Base-by-base conservation (phyloP, 2,797 vertebrate species). In the Enteromius fasciolatus region DNA sequence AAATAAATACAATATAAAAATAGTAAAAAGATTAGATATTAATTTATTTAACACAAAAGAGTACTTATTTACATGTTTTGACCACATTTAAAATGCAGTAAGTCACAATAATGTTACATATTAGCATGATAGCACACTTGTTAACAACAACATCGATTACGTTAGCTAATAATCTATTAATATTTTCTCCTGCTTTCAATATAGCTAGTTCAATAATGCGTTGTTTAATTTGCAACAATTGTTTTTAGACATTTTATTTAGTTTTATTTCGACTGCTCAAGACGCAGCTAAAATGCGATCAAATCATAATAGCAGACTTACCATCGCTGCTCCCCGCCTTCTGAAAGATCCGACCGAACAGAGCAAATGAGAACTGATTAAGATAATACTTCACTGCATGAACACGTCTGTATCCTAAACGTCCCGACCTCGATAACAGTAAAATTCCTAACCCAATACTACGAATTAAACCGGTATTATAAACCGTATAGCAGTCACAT, bases 291-390 rank as follows among this genome's bases (percentile, higher is more conserved):
- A 63, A 11, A 36, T 63, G 66, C 75, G 70, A 77, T 12, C 31
- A 61, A 14, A 48, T 77, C 14, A 77, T 77, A 70, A 61, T 33
- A 59, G 52, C 39, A 69, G 14, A 63, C 81, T 61, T 77, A 78
- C 74, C 81, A 83, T 83, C 7, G 14, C 73, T 33, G 61, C 20
- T 74, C 41, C n/a, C 57, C 59, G 70, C 59, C 72, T 64, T 50
- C 59, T 17, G 52, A 3, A 81, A 25, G 69, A 52, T 48, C 59
- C 15, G 68, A 64, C 54, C 70, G 28, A 75, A 67, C 70, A 15
- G 33, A 31, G 8, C 9, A 1, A 66, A 52, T 5, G 4, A 52
- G 1, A 7, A 31, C 8, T 6, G 41, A n/a, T 2, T 31, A 3
- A 17, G 2, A 41, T 17, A 66, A 31, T 39, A 17, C 48, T 12